Percentiles rank a stretch among this genome's conserved stretches.
These are phyloP conservation scores for Urophycis tenuis DNA, from an alignment of 2,797 vertebrate species.

Conservation along the genomic window DNA sequence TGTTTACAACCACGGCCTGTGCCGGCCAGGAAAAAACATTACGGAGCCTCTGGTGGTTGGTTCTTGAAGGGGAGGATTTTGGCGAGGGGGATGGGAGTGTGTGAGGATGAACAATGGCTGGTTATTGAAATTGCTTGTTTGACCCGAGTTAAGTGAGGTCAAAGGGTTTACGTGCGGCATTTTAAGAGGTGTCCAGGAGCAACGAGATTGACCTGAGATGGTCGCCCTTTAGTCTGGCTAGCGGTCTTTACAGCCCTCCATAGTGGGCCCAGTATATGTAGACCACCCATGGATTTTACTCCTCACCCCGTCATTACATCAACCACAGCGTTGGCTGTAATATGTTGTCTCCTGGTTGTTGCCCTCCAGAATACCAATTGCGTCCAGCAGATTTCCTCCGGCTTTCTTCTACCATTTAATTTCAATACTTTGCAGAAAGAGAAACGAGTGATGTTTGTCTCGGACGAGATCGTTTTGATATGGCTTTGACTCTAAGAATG, in stretches of 20 bases:
- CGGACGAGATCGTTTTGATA: not conserved
- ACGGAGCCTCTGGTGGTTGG: not conserved
- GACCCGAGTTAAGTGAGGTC: constrained; percentile 30
- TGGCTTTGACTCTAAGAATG: not conserved
- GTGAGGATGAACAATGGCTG: constrained; percentile 37
- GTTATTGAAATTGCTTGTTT: constrained; percentile 34
- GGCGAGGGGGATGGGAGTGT: constrained; percentile 15
- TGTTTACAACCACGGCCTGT: not conserved
- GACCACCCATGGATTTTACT: constrained; percentile 33
- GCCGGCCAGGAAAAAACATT: constrained; percentile 30
- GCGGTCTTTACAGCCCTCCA: constrained; percentile 32
- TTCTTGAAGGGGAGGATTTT: not conserved
- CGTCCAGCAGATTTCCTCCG: not conserved
- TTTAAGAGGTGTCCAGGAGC: constrained; percentile 32
- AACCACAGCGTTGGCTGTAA: not conserved
- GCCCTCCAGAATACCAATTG: not conserved
- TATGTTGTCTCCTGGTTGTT: not conserved
- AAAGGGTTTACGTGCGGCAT: constrained; percentile 41
- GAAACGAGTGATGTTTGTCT: not conserved
- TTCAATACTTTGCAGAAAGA: not conserved
- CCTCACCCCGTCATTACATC: not conserved
- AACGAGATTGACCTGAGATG: constrained; percentile 19
- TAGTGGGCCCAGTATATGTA: not conserved
- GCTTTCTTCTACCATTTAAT: not conserved
- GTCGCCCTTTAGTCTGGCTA: constrained; percentile 21